Conservation (phyloP, 2,888 invertebrate genomes). For the Plusia festucae region DNA sequence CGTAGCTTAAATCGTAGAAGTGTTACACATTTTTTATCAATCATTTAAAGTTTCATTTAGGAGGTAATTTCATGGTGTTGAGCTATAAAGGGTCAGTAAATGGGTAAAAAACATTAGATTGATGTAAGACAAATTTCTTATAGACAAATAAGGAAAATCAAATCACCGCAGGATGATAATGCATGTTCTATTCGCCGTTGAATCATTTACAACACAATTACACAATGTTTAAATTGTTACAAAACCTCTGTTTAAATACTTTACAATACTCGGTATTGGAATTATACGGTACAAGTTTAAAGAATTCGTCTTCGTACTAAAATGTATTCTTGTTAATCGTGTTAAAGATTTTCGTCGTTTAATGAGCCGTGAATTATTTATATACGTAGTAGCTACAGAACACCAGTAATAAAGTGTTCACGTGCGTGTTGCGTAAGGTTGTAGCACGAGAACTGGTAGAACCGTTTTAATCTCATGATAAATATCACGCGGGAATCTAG, state of each 20-base stretch:
- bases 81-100: constrained; percentile 32
- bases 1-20: constrained; percentile 18
- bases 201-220: constrained; percentile 30
- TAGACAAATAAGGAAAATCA: constrained; percentile 39
- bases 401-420: constrained; percentile 26
- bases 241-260: constrained; percentile 6
- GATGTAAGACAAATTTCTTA: constrained; percentile 15
- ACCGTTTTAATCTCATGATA: constrained; percentile 7
- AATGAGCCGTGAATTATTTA: background rate
- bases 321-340: background rate
- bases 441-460: constrained; percentile 23
- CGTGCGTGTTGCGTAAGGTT: constrained; percentile 31
- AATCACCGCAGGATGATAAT: constrained; percentile 32
- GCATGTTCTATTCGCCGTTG: constrained; percentile 35
- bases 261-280: background rate
- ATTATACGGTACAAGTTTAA: background rate
- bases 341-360: constrained; percentile 3
- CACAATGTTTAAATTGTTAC: constrained; percentile 26
- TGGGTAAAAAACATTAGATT: constrained; percentile 24
- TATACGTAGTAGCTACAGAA: constrained; percentile 13
- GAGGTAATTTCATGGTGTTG: constrained; percentile 48
- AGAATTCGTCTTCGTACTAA: background rate
- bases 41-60: constrained; percentile 38
- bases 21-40: constrained; percentile 26
- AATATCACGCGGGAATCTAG: constrained; percentile 36